A percentile compares a stretch with the other conserved stretches of the same genome.
Conservation (phyloP, 1,140 invertebrate genomes). For the Drosophila takahashii region DNA sequence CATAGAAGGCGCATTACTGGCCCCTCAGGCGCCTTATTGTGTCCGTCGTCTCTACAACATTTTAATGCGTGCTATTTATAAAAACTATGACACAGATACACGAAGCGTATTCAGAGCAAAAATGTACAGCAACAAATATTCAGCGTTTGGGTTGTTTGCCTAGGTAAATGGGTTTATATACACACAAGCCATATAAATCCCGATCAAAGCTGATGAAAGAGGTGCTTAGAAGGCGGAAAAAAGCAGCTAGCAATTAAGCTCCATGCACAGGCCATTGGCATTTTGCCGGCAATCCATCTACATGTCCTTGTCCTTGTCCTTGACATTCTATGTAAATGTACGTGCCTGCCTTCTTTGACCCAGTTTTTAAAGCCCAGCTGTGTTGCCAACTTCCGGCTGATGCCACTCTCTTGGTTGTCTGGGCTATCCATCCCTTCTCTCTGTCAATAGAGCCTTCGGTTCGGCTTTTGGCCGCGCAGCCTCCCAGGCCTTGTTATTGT, state of each 20-base stretch:
- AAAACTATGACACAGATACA: slow-evolving; percentile 83
- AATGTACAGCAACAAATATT: slow-evolving; percentile 74
- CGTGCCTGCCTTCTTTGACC: slow-evolving; percentile 46
- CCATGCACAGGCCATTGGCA: background rate
- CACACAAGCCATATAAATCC: slow-evolving; percentile 10
- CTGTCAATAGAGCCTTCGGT: slow-evolving; percentile 5
- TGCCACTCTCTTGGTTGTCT: slow-evolving; percentile 1
- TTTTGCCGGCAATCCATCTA: background rate
- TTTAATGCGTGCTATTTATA: slow-evolving; percentile 80
- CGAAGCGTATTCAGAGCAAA: slow-evolving; percentile 74
- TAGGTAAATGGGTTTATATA: slow-evolving; percentile 25
- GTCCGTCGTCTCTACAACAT: slow-evolving; percentile 51
- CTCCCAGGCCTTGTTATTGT: slow-evolving; percentile 55
- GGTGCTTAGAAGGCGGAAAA: slow-evolving; percentile 31
- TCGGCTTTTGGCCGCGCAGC: slow-evolving; percentile 61
- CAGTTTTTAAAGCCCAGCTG: slow-evolving; percentile 58
- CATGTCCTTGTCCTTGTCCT: slow-evolving; percentile 56
- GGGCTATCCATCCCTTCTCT: background rate
- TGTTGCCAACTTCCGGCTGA: slow-evolving; percentile 31
- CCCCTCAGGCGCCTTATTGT: slow-evolving; percentile 48
- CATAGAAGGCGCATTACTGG: slow-evolving; percentile 74
- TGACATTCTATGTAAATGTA: slow-evolving; percentile 43
- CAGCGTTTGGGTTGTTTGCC: slow-evolving; percentile 9
- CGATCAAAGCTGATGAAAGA: slow-evolving; percentile 17
- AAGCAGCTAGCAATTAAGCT: slow-evolving; percentile 29